Conservation (phyloP, 2,113 vertebrate species). For the Melanocharis versteri region DNA sequence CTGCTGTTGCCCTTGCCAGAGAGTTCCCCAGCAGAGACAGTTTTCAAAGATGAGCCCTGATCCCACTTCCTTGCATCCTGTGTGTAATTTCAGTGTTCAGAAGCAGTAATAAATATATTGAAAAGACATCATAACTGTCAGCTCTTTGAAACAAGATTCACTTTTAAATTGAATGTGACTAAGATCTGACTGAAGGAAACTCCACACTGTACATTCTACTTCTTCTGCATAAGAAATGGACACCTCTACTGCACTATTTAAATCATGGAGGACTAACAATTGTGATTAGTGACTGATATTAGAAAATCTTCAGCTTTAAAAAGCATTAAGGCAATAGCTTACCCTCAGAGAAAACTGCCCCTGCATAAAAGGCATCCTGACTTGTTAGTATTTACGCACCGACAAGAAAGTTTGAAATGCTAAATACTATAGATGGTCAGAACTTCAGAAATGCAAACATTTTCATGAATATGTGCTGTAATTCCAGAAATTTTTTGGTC, state of each 20-base stretch:
- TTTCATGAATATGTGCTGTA: not conserved
- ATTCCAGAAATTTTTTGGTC: not conserved
- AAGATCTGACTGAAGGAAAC: not conserved
- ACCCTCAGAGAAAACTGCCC: not conserved
- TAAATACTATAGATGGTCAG: not conserved
- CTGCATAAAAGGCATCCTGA: not conserved
- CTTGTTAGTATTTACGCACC: not conserved
- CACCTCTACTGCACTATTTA: not conserved
- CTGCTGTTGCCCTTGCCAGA: not conserved
- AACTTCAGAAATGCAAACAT: not conserved
- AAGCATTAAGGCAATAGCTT: not conserved
- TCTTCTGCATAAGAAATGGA: not conserved
- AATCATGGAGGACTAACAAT: not conserved
- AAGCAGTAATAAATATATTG: not conserved
- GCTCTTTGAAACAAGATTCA: not conserved
- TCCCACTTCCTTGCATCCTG: not conserved
- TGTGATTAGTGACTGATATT: not conserved
- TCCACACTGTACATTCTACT: not conserved
- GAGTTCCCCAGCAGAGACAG: not conserved
- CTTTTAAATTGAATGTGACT: not conserved
- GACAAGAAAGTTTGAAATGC: not conserved
- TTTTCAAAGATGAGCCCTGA: not conserved
- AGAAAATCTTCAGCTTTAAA: not conserved
- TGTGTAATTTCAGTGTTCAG: not conserved
- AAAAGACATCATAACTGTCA: not conserved